Base-by-base conservation (phyloP, 1,140 invertebrate genomes). In the Melitaea cinxia region DNA sequence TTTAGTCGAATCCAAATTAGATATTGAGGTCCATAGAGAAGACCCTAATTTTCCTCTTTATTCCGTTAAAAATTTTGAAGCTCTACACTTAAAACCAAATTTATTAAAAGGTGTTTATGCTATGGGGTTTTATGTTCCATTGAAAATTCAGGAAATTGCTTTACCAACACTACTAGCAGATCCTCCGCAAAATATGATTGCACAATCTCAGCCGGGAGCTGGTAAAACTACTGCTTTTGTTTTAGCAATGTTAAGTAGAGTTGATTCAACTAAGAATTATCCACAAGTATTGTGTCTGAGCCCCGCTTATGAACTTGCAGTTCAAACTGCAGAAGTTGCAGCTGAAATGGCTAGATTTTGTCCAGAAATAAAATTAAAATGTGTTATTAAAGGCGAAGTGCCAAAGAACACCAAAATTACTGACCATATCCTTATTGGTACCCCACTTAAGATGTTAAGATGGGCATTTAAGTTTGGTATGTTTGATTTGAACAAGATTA, bases 181-280 rank as follows among this genome's bases (percentile, higher is more conserved):
- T 92, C 98, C 98, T 6, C 97, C 97, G 33, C 95, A 97, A 85
- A 99, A 99, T 91, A 96, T 99, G 94, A 99, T 99, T 77, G 99
- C 99, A 2, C 99, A 99, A 89, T 99, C 98, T 60, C 99, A 99
- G 81, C 99, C 97, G 66, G 99, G 99, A 53, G 99, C 99, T 66
- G 99, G 99, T 45, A 99, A 99, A 94, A 99, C 99, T 9, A 98
- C 99, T 55, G 98, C 98, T 9, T 99, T 99, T 93, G 95, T 98
- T 7, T 92, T 99, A 35, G 98, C 98, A 1, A 99, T 99, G 97
- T 90, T 99, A 14, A 98, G 96, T 78, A 92, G 98, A 78, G 97
- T 99, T 0, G 95, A 99, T 87, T 82, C 94, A 0, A 91, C 83
- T 17, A 92, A 95, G 70, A 92, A 95, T 68, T 96, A 96, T 88